These are phyloP conservation scores for Drosophila demipolita DNA, from an alignment of 2,888 invertebrate species.

Conservation along the genomic window DNA sequence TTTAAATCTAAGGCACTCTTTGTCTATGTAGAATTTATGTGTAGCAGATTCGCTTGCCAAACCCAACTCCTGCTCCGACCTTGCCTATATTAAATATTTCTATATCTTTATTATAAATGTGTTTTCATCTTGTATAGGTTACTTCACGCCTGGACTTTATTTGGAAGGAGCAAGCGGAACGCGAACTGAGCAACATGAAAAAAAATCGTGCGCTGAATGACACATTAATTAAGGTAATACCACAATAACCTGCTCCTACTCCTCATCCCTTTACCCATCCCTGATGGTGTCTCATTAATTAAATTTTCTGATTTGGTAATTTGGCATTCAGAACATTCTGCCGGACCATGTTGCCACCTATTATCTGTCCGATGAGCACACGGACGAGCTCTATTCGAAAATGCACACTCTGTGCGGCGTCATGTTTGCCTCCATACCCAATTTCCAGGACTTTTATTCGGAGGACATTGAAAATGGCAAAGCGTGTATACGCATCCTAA, in stretches of 20 bases:
- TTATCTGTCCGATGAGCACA: constrained; percentile 93
- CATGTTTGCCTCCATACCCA: constrained; percentile 98
- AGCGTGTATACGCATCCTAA: constrained; percentile 98
- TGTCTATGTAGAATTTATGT: not conserved
- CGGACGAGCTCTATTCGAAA: constrained; percentile 85
- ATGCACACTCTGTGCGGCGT: constrained; percentile 91
- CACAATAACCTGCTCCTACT: no score
- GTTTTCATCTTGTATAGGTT: constrained; percentile 87
- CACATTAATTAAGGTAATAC: constrained; percentile 84
- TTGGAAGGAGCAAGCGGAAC: constrained; percentile 98
- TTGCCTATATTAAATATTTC: not conserved
- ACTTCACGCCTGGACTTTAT: constrained; percentile 97
- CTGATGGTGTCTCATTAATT: constrained; percentile 53
- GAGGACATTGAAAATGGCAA: constrained; percentile 99
- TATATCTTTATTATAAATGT: constrained; percentile 3
- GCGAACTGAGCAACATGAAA: constrained; percentile 96
- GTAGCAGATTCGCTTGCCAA: no score
- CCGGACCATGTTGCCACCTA: constrained; percentile 98
- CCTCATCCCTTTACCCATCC: not conserved
- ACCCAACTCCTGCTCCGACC: not conserved
- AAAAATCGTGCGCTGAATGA: constrained; percentile 93
- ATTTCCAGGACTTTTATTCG: constrained; percentile 99
- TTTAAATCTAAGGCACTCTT: not conserved
- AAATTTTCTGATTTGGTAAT: constrained; percentile 42
- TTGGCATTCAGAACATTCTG: constrained; percentile 91